These are phyloP conservation scores for Corydoras maculifer DNA, from an alignment of 2,113 vertebrate genomes.

Conservation along the genomic window DNA sequence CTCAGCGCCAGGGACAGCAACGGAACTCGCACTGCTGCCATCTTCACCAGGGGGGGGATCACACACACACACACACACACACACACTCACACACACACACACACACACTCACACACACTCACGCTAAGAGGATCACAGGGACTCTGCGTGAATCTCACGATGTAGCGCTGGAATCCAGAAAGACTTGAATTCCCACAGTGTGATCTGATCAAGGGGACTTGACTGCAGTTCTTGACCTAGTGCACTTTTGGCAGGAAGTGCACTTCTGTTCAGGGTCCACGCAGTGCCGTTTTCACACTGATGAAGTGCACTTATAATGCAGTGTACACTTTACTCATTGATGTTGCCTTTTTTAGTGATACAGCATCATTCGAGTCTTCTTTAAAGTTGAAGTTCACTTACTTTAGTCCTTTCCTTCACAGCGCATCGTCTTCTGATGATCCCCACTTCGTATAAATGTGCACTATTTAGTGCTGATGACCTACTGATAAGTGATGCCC, in stretches of 20 bases:
- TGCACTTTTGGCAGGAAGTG: not conserved
- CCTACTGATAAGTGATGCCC: no score
- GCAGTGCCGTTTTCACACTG: no score
- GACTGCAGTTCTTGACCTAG: not conserved
- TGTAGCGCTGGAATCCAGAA: not conserved
- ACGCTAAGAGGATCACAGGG: not conserved
- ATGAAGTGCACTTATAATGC: no score
- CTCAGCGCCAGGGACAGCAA: slow-evolving; percentile 46
- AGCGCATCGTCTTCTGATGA: no score
- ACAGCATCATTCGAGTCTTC: no score
- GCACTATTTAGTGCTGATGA: no score
- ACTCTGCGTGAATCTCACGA: not conserved
- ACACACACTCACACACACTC: slow-evolving; percentile 9
- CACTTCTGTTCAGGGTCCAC: no score
- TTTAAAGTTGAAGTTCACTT: no score
- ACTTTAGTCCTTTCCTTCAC: no score
- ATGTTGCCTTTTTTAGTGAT: no score
- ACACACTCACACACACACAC: slow-evolving; percentile 24
- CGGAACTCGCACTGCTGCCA: slow-evolving; percentile 46
- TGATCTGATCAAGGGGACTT: slow-evolving; percentile 10
- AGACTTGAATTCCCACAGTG: not conserved
- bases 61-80: slow-evolving; percentile 34
- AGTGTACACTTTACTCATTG: no score
- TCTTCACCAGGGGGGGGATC: slow-evolving; percentile 44
- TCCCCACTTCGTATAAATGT: no score